phyloP scores from a whole-genome alignment of 1,140 invertebrate genomes.

The Penaeus indicus region DNA sequence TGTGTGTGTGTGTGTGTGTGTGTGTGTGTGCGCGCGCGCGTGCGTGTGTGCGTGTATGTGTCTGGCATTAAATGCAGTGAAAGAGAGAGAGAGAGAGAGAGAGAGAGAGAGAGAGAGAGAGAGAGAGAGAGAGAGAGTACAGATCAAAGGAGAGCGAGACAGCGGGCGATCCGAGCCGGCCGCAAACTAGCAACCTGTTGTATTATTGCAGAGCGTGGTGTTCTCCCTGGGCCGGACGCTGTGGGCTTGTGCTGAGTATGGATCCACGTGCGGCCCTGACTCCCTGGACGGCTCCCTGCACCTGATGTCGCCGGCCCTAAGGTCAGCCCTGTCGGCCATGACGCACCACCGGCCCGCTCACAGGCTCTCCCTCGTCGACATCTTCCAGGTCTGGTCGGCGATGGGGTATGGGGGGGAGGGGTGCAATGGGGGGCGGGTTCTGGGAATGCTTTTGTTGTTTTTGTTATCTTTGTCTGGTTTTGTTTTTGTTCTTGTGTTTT shows the following conservation, averaged over 20 bases:
- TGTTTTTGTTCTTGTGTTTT: too few relatives aligned
- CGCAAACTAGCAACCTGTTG: too few relatives aligned
- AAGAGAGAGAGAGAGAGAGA: too few relatives aligned
- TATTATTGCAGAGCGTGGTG: constrained; percentile 25
- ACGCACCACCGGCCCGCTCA: constrained; percentile 32
- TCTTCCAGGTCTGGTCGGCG: constrained; percentile 41
- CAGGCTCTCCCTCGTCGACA: constrained; percentile 34
- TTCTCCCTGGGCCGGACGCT: constrained; percentile 52
- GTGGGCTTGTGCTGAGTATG: constrained; percentile 31
- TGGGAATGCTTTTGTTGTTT: neutral
- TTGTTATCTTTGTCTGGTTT: neutral
- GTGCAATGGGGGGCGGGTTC: too few relatives aligned
- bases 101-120: too few relatives aligned
- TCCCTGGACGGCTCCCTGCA: neutral
- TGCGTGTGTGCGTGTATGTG: too few relatives aligned
- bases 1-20: too few relatives aligned
- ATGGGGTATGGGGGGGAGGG: neutral
- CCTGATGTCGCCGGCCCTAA: constrained; percentile 16
- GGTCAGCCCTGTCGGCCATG: constrained; percentile 53
- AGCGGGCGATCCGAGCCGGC: too few relatives aligned
- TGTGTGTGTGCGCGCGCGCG: too few relatives aligned
- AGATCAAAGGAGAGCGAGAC: too few relatives aligned
- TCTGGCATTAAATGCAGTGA: too few relatives aligned
- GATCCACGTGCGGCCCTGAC: neutral
- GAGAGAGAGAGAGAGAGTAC: too few relatives aligned